phyloP scores from a whole-genome alignment of 2,797 vertebrate genomes.

The Molossus alvarezi region DNA sequence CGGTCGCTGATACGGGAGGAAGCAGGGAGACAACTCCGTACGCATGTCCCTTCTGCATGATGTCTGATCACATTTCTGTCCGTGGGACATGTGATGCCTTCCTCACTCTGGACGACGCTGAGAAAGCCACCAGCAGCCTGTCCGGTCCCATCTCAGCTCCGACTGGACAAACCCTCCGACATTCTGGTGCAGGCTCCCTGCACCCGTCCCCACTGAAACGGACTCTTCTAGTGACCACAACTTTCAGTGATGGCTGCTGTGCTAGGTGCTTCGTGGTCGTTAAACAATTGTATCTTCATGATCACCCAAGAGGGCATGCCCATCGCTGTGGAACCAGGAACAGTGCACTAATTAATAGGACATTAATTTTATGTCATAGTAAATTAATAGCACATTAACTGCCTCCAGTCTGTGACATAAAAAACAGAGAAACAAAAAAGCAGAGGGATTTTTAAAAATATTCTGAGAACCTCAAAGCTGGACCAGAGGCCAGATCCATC shows the following conservation, averaged over 20 bases:
- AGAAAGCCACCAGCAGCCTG: background rate
- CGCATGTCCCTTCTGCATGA: background rate
- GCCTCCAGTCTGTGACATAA: background rate
- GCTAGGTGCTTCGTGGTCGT: background rate
- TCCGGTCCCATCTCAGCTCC: background rate
- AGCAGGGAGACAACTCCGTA: background rate
- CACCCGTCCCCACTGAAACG: background rate
- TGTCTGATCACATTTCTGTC: background rate
- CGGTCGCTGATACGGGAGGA: background rate
- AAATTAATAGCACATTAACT: background rate
- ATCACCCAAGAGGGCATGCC: background rate
- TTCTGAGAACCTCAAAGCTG: background rate
- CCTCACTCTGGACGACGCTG: background rate
- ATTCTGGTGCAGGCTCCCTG: background rate
- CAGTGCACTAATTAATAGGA: background rate
- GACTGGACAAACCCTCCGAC: background rate
- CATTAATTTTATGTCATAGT: background rate
- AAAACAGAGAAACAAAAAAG: background rate
- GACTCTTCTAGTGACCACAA: background rate
- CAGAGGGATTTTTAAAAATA: background rate
- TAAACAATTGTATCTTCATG: background rate
- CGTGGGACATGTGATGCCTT: background rate
- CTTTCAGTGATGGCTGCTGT: too few species aligned
- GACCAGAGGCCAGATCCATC: background rate
- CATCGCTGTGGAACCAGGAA: background rate